A percentile compares a stretch with the other conserved stretches of the same genome.
These are phyloP conservation scores for Eledona agricola DNA, from an alignment of 2,888 invertebrate species.

Conservation along the genomic window DNA sequence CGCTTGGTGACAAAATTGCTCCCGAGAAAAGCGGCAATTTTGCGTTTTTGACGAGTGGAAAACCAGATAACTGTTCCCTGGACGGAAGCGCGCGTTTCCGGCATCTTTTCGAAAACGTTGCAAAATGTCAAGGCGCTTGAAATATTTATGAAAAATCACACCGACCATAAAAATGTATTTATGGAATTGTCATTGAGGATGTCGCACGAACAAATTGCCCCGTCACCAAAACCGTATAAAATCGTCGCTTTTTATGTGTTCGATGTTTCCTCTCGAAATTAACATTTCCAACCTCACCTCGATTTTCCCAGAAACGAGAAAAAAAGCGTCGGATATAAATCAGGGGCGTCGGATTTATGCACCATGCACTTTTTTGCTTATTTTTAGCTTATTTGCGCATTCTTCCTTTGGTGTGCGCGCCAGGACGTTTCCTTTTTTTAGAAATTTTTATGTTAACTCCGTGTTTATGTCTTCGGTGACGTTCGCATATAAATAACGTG, in stretches of 20 bases:
- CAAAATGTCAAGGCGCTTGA: constrained; percentile 33
- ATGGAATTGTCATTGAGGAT: constrained; percentile 46
- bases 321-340: constrained; percentile 19
- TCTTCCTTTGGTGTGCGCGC: constrained; percentile 44
- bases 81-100: constrained; percentile 5
- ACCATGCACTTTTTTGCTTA: constrained; percentile 22
- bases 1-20: too few relatives aligned
- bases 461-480: constrained; percentile 41
- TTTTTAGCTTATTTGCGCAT: constrained; percentile 42
- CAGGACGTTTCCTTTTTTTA: constrained; percentile 43
- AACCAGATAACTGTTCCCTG: too few relatives aligned
- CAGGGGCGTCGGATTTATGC: constrained; percentile 21
- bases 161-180: constrained; percentile 40
- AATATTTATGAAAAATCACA: constrained; percentile 27
- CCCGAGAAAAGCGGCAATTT: too few relatives aligned
- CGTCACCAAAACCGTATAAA: constrained; percentile 36
- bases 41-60: too few relatives aligned
- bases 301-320: constrained; percentile 12
- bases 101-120: constrained; percentile 3
- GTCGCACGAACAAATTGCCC: constrained; percentile 46
- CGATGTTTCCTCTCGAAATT: constrained; percentile 25
- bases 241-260: constrained; percentile 27
- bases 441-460: constrained; percentile 40
- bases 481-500: constrained; percentile 39
- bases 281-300: constrained; percentile 25